phyloP scores from a whole-genome alignment of 2,888 invertebrate genomes.

The Hypolimnas misippus region DNA sequence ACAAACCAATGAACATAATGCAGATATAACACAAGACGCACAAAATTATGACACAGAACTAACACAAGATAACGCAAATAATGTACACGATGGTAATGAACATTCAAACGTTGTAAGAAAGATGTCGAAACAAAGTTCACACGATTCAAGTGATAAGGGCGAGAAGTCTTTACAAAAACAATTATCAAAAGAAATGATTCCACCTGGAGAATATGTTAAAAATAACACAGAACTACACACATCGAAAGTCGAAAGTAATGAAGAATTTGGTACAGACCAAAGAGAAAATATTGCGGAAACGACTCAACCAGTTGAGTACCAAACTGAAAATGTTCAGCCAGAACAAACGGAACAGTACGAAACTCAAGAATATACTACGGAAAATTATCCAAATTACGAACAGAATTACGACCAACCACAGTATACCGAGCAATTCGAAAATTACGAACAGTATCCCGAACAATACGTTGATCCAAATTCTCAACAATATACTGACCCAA shows the following conservation, averaged over 20 bases:
- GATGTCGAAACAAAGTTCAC: conserved; percentile 40
- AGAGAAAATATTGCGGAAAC: conserved; percentile 33
- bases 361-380: conserved; percentile 44
- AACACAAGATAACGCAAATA: conserved; percentile 3
- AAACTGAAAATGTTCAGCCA: conserved; percentile 10
- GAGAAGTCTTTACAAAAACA: conserved; percentile 24
- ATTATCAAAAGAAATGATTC: conserved; percentile 23
- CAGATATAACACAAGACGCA: conserved; percentile 8
- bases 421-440: conserved; percentile 62
- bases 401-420: conserved; percentile 58
- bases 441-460: conserved; percentile 61
- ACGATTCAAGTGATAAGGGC: conserved; percentile 33
- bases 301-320: conserved; percentile 34
- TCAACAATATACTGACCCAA: background rate
- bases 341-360: conserved; percentile 29
- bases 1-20: conserved; percentile 15
- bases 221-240: conserved; percentile 32
- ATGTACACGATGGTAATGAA: conserved; percentile 8
- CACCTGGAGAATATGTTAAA: conserved; percentile 18
- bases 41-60: conserved; percentile 17
- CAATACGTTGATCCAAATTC: conserved; percentile 1
- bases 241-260: conserved; percentile 24
- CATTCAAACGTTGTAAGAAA: conserved; percentile 15
- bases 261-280: conserved; percentile 37
- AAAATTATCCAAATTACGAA: conserved; percentile 56